Evolutionary conservation across 30 jellyfish, hydroid and myxozoan genomes (phyloP), one percentile per base, ranked within the genome.

Genomic region (Nemopilema nomurai): DNA sequence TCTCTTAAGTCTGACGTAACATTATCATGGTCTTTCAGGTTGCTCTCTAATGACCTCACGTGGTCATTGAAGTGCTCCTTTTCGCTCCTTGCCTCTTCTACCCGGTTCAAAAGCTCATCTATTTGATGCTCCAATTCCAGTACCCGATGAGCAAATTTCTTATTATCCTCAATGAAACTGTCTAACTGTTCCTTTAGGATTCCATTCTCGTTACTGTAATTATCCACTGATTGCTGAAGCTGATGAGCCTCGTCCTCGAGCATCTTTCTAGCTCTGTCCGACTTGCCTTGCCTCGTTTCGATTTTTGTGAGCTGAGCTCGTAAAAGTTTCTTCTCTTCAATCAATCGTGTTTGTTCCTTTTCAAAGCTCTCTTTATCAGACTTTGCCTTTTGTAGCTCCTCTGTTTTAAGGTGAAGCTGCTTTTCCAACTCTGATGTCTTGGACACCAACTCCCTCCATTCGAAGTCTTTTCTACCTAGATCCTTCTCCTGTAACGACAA

Each of bases 401-500:
- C 69, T 28, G 88, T 96, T 26, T 67, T 67, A 30, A 75, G n/a
- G 20, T 52, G 70, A 41, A 82, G 24, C 22, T 51, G 41, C 25
- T 41, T 87, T 79, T 92, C 92, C 24, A 62, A 27, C 8, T 71
- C 93, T 1, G 85, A 24, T 19, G 88, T 64, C 27, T 64, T 74
- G 17, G 73, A 57, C 20, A 80, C 79, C 0, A 92, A 68, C 57
- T 83, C 92, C 22, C 73, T 53, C 24, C 76, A 24, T 65, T 92
- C 98, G 4, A 70, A 23, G 8, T 70, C 88, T 74, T 81, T 87
- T 29, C 96, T 63, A 20, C 81, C 70, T 4, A 92, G 33, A 68
- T 92, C 98, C 71, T 75, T 78, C 49, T 92, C 98, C 98, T 92
- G 51, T 9, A 64, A n/a, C n/a, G n/a, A n/a, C n/a, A n/a, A n/a